Evolutionary conservation across 1,140 invertebrate genomes (phyloP).

Genomic region (Drosophila quadrilineata): DNA sequence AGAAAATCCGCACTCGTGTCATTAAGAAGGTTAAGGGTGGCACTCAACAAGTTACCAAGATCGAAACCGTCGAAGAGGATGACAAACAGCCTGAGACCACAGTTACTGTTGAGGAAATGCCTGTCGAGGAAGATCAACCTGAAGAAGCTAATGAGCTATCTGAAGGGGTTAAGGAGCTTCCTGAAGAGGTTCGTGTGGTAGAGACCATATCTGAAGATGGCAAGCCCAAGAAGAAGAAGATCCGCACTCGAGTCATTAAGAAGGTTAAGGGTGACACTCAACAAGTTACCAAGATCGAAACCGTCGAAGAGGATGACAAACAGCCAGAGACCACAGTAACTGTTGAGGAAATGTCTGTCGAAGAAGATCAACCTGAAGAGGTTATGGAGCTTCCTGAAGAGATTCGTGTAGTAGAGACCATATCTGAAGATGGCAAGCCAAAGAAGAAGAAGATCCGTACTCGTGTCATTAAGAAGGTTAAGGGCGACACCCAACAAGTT

Average conservation of each 20-base stretch:
- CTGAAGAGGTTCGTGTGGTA: slow-evolving; percentile 20
- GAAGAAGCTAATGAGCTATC: slow-evolving; percentile 22
- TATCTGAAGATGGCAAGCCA: slow-evolving; percentile 1
- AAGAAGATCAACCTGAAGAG: slow-evolving; percentile 17
- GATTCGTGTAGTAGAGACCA: slow-evolving; percentile 5
- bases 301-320: slow-evolving; percentile 79
- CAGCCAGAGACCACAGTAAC: slow-evolving; percentile 64
- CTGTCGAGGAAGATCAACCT: slow-evolving; percentile 10
- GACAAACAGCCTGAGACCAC: slow-evolving; percentile 69
- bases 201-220: slow-evolving; percentile 9
- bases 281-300: slow-evolving; percentile 78
- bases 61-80: slow-evolving; percentile 80
- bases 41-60: slow-evolving; percentile 73
- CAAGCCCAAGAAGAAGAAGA: slow-evolving; percentile 27
- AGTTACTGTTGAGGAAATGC: slow-evolving; percentile 46
- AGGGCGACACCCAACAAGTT: slow-evolving; percentile 67
- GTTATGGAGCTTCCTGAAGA: slow-evolving; percentile 24
- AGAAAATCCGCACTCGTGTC: slow-evolving; percentile 53
- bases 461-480: slow-evolving; percentile 62
- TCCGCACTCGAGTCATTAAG: slow-evolving; percentile 58
- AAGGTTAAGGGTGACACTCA: slow-evolving; percentile 68
- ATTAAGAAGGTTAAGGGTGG: slow-evolving; percentile 66
- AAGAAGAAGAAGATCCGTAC: slow-evolving; percentile 49
- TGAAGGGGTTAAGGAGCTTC: slow-evolving; percentile 25
- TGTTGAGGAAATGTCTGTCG: slow-evolving; percentile 33